A percentile compares a stretch with the other conserved stretches of the same genome.
phyloP scores from a whole-genome alignment of 35 echinoderm and acorn worm genomes.

The Eucidaris tribuloides region DNA sequence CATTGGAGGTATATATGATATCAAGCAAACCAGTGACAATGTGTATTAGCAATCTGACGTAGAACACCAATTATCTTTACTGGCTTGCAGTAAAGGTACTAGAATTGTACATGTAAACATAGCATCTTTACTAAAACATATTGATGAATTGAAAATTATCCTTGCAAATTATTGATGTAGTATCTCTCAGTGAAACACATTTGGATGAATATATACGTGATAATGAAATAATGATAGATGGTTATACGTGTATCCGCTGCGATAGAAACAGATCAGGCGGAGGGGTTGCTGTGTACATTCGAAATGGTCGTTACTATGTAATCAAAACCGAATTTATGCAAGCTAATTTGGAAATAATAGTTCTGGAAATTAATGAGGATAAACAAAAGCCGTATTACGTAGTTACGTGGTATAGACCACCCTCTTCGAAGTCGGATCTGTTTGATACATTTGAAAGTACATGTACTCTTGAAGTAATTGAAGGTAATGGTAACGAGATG shows the following conservation, averaged over 20 bases:
- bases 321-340: background rate
- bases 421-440: background rate
- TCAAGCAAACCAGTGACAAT: too few species aligned
- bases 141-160: too few species aligned
- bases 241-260: background rate
- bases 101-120: too few species aligned
- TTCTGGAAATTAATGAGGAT: background rate
- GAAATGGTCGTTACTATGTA: background rate
- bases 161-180: too few species aligned
- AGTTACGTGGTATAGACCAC: background rate
- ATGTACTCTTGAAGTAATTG: background rate
- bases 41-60: too few species aligned
- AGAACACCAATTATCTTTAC: too few species aligned
- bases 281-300: background rate
- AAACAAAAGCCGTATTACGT: background rate
- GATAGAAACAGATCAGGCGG: background rate
- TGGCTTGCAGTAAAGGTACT: too few species aligned
- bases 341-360: background rate
- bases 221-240: background rate
- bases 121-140: too few species aligned
- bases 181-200: background rate
- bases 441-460: background rate
- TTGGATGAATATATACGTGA: background rate
- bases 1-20: too few species aligned
- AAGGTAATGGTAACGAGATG: background rate